A percentile compares a stretch with the other conserved stretches of the same genome.
phyloP scores from a whole-genome alignment of 1,140 invertebrate genomes.

The Drosophila fuyamai region DNA sequence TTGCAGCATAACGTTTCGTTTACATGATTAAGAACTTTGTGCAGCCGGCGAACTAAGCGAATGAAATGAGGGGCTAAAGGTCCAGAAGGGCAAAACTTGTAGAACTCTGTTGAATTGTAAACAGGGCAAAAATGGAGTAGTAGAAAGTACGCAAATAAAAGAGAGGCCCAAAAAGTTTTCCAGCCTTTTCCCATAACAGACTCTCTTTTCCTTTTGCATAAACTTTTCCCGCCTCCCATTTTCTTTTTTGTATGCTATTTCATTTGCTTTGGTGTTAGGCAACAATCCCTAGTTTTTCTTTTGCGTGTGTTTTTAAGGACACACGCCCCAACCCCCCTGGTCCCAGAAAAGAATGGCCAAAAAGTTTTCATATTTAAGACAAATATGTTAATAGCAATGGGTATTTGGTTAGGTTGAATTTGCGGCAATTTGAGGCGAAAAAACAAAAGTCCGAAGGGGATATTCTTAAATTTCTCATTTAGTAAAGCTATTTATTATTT shows the following conservation, averaged over 20 bases:
- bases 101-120: conserved; percentile 32
- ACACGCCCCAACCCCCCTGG: background rate
- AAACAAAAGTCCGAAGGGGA: background rate
- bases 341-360: background rate
- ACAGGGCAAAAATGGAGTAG: background rate
- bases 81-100: conserved; percentile 29
- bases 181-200: conserved; percentile 25
- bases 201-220: conserved; percentile 14
- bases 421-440: background rate
- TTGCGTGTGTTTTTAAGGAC: conserved; percentile 6
- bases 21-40: conserved; percentile 48
- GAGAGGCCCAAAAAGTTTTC: conserved; percentile 5
- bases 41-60: background rate
- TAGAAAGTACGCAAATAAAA: too few species aligned
- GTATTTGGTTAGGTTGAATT: background rate
- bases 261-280: conserved; percentile 32
- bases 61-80: background rate
- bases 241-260: conserved; percentile 11
- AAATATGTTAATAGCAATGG: conserved; percentile 21
- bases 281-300: conserved; percentile 23
- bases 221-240: conserved; percentile 13
- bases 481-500: background rate
- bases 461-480: background rate
- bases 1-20: conserved; percentile 53
- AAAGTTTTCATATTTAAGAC: conserved; percentile 20